Conservation (phyloP, 2,888 invertebrate species). For the Cheilosia scutellata region DNA sequence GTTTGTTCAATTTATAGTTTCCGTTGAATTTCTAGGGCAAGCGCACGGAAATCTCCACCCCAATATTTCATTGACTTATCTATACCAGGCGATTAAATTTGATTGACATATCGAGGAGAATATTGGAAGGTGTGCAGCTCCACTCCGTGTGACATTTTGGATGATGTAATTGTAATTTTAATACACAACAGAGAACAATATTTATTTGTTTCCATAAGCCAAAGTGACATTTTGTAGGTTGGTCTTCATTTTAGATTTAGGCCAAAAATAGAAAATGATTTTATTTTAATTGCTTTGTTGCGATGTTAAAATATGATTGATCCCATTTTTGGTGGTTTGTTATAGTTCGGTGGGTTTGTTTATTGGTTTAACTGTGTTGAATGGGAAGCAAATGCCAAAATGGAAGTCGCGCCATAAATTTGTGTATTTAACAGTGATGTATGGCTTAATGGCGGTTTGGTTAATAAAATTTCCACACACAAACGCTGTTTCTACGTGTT, state of each 20-base stretch:
- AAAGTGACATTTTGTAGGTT: conserved; percentile 6
- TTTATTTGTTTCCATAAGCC: neutral
- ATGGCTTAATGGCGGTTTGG: neutral
- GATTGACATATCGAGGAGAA: conserved; percentile 25
- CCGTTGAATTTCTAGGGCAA: conserved; percentile 13
- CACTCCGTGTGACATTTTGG: neutral
- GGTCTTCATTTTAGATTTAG: neutral
- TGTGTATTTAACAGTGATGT: neutral
- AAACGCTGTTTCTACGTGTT: neutral
- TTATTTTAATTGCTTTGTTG: conserved; percentile 11
- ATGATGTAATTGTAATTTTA: conserved; percentile 28
- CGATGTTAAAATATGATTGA: conserved; percentile 6
- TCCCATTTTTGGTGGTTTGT: conserved; percentile 1
- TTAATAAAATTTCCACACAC: too few species aligned
- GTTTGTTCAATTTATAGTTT: conserved; percentile 44
- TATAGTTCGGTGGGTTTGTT: conserved; percentile 10
- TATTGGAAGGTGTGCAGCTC: neutral
- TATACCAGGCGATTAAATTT: neutral
- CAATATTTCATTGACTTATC: conserved; percentile 13
- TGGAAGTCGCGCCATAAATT: too few species aligned
- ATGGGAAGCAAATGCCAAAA: too few species aligned
- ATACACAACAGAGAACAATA: neutral
- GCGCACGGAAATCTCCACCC: neutral
- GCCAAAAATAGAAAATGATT: neutral
- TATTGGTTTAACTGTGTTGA: neutral